Evolutionary conservation across 2,888 invertebrate genomes (phyloP).

Genomic region (Melolontha melolontha): DNA sequence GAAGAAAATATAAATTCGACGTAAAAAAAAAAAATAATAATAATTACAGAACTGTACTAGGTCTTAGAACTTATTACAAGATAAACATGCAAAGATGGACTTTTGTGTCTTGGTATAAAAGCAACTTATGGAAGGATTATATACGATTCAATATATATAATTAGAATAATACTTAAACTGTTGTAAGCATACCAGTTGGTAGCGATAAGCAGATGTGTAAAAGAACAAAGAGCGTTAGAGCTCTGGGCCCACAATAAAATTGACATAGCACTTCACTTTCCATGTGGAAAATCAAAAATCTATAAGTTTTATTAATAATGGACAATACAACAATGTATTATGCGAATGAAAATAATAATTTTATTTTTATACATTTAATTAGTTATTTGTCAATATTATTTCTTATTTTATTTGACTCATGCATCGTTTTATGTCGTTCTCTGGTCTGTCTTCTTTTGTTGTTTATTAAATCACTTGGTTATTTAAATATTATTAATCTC

Average conservation of each 20-base stretch:
- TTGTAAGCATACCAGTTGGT: slow-evolving; percentile 63
- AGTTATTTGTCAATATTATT: neutral
- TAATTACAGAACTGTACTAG: too few relatives aligned
- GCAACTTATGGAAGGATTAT: neutral
- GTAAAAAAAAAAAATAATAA: too few relatives aligned
- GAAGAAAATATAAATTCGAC: too few relatives aligned
- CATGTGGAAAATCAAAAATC: slow-evolving; percentile 56
- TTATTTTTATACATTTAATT: slow-evolving; percentile 1
- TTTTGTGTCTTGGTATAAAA: too few relatives aligned
- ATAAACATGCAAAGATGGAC: too few relatives aligned
- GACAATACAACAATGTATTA: neutral
- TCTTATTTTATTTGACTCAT: neutral
- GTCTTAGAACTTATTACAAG: too few relatives aligned
- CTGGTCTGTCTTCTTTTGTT: neutral
- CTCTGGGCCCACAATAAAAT: slow-evolving; percentile 63
- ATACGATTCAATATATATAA: neutral
- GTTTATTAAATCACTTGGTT: slow-evolving; percentile 10
- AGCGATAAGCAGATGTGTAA: slow-evolving; percentile 66
- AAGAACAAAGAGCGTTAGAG: slow-evolving; percentile 64
- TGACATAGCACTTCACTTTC: slow-evolving; percentile 64
- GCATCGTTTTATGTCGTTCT: neutral
- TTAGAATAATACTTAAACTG: too few relatives aligned
- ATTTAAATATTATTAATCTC: neutral
- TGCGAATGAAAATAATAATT: slow-evolving; percentile 1
- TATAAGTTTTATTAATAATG: neutral